Conservation (phyloP, 2,113 vertebrate genomes). For the Chinchilla lanigera region DNA sequence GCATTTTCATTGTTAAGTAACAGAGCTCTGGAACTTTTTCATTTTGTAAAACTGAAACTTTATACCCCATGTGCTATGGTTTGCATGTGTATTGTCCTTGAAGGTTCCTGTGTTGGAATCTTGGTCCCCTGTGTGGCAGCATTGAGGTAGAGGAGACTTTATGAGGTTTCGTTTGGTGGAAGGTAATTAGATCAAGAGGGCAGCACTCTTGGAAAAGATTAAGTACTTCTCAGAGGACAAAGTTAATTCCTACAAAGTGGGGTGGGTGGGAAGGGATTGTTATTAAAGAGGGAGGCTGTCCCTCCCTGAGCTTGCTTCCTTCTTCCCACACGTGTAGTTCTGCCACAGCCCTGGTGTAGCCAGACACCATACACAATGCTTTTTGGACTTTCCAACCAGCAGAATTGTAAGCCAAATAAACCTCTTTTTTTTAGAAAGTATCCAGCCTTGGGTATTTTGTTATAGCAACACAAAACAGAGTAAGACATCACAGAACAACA, state of each 20-base stretch:
- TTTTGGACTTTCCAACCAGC: background rate
- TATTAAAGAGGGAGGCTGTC: background rate
- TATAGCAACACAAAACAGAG: background rate
- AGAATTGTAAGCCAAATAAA: background rate
- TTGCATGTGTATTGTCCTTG: background rate
- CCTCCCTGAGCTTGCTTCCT: background rate
- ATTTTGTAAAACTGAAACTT: conserved; percentile 16
- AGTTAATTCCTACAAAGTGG: background rate
- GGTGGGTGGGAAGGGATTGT: background rate
- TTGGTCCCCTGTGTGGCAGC: background rate
- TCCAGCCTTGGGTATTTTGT: background rate
- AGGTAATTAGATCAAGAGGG: background rate
- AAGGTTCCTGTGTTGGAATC: background rate
- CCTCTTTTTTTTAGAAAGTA: background rate
- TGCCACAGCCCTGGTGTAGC: background rate
- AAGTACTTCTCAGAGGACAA: background rate
- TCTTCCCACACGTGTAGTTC: background rate
- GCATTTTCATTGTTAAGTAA: background rate
- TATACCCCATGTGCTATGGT: background rate
- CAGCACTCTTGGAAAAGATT: background rate
- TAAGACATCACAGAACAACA: background rate
- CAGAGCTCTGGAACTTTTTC: conserved; percentile 26
- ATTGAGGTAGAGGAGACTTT: background rate
- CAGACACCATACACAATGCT: background rate
- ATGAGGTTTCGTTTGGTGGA: background rate